phyloP scores from a whole-genome alignment of 2,888 invertebrate species.

The Galerucella calmariensis region DNA sequence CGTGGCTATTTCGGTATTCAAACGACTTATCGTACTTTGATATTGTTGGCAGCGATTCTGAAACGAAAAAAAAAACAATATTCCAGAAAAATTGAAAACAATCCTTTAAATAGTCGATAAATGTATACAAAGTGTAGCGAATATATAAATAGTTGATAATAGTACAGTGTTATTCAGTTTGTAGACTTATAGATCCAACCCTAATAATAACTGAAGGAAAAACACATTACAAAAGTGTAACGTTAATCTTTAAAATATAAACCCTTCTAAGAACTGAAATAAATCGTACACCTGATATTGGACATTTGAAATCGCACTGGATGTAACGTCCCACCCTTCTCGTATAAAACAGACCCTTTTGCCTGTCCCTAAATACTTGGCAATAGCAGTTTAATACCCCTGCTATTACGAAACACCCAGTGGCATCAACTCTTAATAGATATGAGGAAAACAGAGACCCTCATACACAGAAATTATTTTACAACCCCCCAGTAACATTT shows the following conservation, averaged over 20 bases:
- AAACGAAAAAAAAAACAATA: constrained; percentile 41
- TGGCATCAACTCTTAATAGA: constrained; percentile 47
- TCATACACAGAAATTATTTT: constrained; percentile 41
- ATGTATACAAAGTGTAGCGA: too few relatives aligned
- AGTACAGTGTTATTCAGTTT: too few relatives aligned
- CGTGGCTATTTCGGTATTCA: constrained; percentile 77
- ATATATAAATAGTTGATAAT: too few relatives aligned
- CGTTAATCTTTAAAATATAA: too few relatives aligned
- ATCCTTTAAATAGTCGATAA: not conserved
- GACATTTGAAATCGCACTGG: constrained; percentile 13
- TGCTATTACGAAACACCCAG: constrained; percentile 49
- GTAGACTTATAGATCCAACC: not conserved
- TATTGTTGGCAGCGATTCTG: constrained; percentile 80
- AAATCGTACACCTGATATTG: constrained; percentile 25
- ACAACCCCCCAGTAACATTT: constrained; percentile 35
- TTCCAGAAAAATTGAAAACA: not conserved
- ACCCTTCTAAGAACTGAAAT: constrained; percentile 5
- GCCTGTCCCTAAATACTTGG: constrained; percentile 48
- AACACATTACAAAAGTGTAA: not conserved
- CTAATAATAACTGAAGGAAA: not conserved
- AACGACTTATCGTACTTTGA: constrained; percentile 74
- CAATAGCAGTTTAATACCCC: constrained; percentile 53
- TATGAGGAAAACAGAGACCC: constrained; percentile 43
- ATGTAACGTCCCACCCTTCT: constrained; percentile 5
- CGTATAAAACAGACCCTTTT: constrained; percentile 24